Evolutionary conservation across 1,140 invertebrate genomes (phyloP), one percentile per base, ranked within the genome.

Genomic region (Campoletis sonorensis): DNA sequence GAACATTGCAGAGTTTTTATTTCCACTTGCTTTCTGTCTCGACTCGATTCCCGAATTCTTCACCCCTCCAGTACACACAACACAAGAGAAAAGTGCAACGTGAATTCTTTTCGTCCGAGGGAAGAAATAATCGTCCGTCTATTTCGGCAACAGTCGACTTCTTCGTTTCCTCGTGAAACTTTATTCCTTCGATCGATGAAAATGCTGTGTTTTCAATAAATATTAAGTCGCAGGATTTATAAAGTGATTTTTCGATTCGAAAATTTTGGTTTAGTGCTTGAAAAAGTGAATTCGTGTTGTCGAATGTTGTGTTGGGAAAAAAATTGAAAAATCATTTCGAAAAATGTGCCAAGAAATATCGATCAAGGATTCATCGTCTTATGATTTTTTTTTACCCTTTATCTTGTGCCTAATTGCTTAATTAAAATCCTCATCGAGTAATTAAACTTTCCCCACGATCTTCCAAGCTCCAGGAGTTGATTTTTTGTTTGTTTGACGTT

Each of bases 1-100:
- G 67, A 49, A 23, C 72, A 54, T 75, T 54, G 45, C 40, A 10
- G 40, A 75, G 72, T 75, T 75, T 75, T 75, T 75, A 75, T 75
- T 54, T 54, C 49, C 21, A 54, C 49, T 75, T 54, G 72, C 0
- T 51, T 54, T 75, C 26, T 54, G 23, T 75, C 72, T 75, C 72
- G 45, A 75, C 72, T 75, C 72, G 72, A 54, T 51, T 75, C 70
- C 40, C 70, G 70, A 72, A 75, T 27, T 49, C 26, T 54, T 23
- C n/a, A n/a, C 70, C 70, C n/a, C n/a, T 72, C 70, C n/a, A 49
- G 70, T 49, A 26, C 10, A 27, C 21, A 64, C n/a, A n/a, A n/a
- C n/a, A 64, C 21, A 13, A 64, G 30, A 33, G 13, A 70, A 4
- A 3, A 70, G n/a, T 15, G 15, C 67, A 70, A 16, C 27, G 67